These are phyloP conservation scores for Aradophagus sp. DNA, from an alignment of 1,140 invertebrate species.

Conservation along the genomic window DNA sequence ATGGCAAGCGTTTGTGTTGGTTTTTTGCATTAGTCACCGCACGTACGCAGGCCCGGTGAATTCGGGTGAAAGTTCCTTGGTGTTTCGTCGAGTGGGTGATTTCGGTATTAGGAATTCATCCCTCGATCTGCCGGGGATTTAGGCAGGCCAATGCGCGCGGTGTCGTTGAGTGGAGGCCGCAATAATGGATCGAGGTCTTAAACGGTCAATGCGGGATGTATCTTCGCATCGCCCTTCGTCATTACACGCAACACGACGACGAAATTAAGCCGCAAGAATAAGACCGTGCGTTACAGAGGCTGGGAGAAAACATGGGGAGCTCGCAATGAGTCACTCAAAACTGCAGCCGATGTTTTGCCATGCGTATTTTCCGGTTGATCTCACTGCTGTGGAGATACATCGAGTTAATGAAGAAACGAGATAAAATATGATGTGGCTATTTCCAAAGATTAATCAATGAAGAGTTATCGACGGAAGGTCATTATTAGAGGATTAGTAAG, in stretches of 20 bases:
- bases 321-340: constrained; percentile 51
- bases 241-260: constrained; percentile 59
- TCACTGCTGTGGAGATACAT: constrained; percentile 2
- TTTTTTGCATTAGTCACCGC: too few species aligned
- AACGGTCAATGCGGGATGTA: constrained; percentile 53
- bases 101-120: constrained; percentile 57
- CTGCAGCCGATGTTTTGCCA: constrained; percentile 25
- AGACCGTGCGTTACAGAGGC: constrained; percentile 56
- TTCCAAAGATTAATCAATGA: too few species aligned
- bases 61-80: too few species aligned
- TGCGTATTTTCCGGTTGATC: constrained; percentile 29
- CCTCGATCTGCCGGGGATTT: constrained; percentile 39
- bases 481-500: too few species aligned
- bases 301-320: constrained; percentile 33
- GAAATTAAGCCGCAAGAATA: constrained; percentile 63
- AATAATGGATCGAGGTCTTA: constrained; percentile 67
- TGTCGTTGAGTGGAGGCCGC: constrained; percentile 55
- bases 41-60: too few species aligned
- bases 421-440: too few species aligned
- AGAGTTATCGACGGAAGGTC: too few species aligned
- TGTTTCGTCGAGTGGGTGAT: constrained; percentile 21
- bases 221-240: constrained; percentile 48
- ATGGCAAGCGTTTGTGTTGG: too few species aligned
- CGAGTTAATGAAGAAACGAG: too few species aligned
- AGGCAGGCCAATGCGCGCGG: constrained; percentile 39